These are phyloP conservation scores for Lycaena phlaeas DNA, from an alignment of 2,888 invertebrate genomes.

Conservation along the genomic window DNA sequence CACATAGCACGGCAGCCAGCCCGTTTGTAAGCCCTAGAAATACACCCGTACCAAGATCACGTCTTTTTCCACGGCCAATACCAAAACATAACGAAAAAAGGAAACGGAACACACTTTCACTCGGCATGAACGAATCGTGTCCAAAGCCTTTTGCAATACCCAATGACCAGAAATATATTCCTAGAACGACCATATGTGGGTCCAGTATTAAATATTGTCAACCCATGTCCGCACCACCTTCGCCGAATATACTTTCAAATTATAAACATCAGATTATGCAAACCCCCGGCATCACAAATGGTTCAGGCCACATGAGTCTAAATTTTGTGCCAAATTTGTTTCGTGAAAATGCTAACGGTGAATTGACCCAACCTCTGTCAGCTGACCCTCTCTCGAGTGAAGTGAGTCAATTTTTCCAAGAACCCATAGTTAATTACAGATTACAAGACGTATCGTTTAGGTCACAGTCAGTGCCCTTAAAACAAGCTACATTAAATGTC, in stretches of 20 bases:
- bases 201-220: slow-evolving; percentile 51
- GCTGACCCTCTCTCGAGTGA: slow-evolving; percentile 72
- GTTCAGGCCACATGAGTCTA: slow-evolving; percentile 53
- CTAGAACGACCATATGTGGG: slow-evolving; percentile 38
- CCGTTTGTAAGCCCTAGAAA: slow-evolving; percentile 88
- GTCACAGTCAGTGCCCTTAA: slow-evolving; percentile 86
- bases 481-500: slow-evolving; percentile 66
- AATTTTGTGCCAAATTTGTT: slow-evolving; percentile 58
- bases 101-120: slow-evolving; percentile 43
- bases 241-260: slow-evolving; percentile 71
- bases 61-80: slow-evolving; percentile 70
- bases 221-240: slow-evolving; percentile 80
- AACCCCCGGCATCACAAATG: slow-evolving; percentile 49
- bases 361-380: slow-evolving; percentile 47
- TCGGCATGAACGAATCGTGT: slow-evolving; percentile 42
- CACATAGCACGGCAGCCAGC: slow-evolving; percentile 79
- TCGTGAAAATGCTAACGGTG: slow-evolving; percentile 59
- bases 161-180: slow-evolving; percentile 55
- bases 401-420: slow-evolving; percentile 76
- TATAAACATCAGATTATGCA: slow-evolving; percentile 67
- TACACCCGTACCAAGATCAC: slow-evolving; percentile 80
- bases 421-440: slow-evolving; percentile 50
- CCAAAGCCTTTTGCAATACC: slow-evolving; percentile 58
- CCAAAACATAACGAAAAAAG: slow-evolving; percentile 55
- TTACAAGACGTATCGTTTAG: slow-evolving; percentile 63